Evolutionary conservation across 2,113 vertebrate genomes (phyloP).

Genomic region (Nyctibius bracteatus): DNA sequence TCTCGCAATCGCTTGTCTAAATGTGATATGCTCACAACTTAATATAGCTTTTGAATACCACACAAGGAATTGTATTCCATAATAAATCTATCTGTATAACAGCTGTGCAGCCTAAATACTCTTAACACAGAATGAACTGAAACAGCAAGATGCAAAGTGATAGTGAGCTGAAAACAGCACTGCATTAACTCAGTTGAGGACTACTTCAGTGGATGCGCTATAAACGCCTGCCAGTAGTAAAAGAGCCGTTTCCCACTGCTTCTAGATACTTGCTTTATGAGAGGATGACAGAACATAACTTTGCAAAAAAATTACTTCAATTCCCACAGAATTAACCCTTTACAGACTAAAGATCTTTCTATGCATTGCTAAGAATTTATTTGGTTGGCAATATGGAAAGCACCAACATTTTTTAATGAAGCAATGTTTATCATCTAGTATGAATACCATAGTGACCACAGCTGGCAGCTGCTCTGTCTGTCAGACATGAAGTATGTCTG

Average conservation of each 20-base stretch:
- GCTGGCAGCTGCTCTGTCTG: slow-evolving; percentile 32
- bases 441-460: background rate
- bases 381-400: background rate
- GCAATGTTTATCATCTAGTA: background rate
- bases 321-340: background rate
- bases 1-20: background rate
- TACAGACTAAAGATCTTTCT: background rate
- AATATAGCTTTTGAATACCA: background rate
- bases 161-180: background rate
- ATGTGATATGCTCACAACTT: background rate
- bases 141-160: slow-evolving; percentile 27
- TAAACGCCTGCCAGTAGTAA: background rate
- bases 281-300: background rate
- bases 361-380: background rate
- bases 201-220: background rate
- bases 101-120: slow-evolving; percentile 23
- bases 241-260: background rate
- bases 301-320: background rate
- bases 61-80: background rate
- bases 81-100: background rate
- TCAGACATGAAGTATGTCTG: background rate
- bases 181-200: background rate
- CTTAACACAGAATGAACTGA: background rate
- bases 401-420: background rate
- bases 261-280: background rate